Evolutionary conservation across 92 coral and sea anemone genomes (phyloP).

Genomic region (Porites divaricata): DNA sequence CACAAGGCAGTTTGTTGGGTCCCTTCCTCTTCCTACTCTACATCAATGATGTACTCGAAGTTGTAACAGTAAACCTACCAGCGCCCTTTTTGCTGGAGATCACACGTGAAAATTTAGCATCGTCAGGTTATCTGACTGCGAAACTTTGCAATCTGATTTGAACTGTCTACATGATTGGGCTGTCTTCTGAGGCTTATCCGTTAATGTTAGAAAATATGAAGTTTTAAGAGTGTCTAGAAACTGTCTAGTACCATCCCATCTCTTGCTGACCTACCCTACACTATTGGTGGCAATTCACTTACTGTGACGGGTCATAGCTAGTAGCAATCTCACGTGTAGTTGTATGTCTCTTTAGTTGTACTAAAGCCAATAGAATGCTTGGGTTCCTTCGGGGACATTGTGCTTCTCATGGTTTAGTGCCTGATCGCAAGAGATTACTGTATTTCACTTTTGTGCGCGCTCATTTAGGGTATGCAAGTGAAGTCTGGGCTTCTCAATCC

Average conservation of each 20-base stretch:
- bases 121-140: no score
- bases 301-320: slow-evolving; percentile 29
- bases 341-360: slow-evolving; percentile 31
- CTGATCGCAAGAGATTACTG: not conserved
- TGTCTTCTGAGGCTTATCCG: no score
- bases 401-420: not conserved
- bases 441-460: not conserved
- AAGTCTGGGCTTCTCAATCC: not conserved
- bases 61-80: no score
- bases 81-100: no score
- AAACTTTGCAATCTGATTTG: no score
- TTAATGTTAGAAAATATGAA: not conserved
- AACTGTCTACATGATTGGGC: no score
- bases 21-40: no score
- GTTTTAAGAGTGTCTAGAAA: not conserved
- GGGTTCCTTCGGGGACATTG: slow-evolving; percentile 28
- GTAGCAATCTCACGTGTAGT: slow-evolving; percentile 51
- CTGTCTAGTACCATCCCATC: not conserved
- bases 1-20: no score
- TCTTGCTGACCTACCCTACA: slow-evolving; percentile 35
- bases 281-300: slow-evolving; percentile 37
- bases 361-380: slow-evolving; percentile 51
- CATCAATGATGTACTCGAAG: no score
- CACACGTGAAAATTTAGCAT: no score
- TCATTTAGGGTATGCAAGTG: not conserved